Conservation (phyloP, 2,888 invertebrate species). For the Perizoma flavofasciatum region DNA sequence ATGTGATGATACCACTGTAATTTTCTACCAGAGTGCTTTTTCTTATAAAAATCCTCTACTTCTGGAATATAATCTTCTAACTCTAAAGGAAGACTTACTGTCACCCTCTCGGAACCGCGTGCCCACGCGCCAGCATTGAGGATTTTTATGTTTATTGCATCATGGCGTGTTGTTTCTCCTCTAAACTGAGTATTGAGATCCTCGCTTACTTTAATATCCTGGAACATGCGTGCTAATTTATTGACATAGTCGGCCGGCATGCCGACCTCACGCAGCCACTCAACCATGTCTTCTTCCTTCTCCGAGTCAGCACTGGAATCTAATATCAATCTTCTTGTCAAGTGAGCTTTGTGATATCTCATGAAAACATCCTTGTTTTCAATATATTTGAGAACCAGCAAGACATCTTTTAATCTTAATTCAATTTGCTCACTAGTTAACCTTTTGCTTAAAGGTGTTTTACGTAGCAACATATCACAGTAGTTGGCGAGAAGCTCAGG, state of each 20-base stretch:
- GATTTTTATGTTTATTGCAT: constrained; percentile 98
- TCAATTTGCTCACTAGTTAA: constrained; percentile 99
- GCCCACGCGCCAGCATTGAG: constrained; percentile 99
- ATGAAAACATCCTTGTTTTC: constrained; percentile 99
- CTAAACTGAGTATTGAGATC: constrained; percentile 98
- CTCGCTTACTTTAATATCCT: constrained; percentile 98
- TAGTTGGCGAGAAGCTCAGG: constrained; percentile 99
- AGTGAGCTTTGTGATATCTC: constrained; percentile 99
- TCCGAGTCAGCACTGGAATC: constrained; percentile 99
- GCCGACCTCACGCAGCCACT: constrained; percentile 98
- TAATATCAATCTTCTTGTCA: constrained; percentile 96
- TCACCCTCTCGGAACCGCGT: constrained; percentile 95
- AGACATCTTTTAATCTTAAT: constrained; percentile 94
- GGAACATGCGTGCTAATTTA: constrained; percentile 98
- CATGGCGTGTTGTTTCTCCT: constrained; percentile 90
- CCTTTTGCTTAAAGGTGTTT: constrained; percentile 97
- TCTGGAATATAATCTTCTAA: constrained; percentile 99
- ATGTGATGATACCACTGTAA: constrained; percentile 99
- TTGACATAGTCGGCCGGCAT: constrained; percentile 99
- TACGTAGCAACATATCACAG: constrained; percentile 99
- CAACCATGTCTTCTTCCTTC: constrained; percentile 99
- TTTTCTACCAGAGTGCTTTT: constrained; percentile 98
- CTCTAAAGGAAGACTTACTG: constrained; percentile 98
- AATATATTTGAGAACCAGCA: constrained; percentile 98
- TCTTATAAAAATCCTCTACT: constrained; percentile 99